A percentile compares a stretch with the other conserved stretches of the same genome.
phyloP scores from a whole-genome alignment of 2,888 invertebrate species.

The Dusona sp. region DNA sequence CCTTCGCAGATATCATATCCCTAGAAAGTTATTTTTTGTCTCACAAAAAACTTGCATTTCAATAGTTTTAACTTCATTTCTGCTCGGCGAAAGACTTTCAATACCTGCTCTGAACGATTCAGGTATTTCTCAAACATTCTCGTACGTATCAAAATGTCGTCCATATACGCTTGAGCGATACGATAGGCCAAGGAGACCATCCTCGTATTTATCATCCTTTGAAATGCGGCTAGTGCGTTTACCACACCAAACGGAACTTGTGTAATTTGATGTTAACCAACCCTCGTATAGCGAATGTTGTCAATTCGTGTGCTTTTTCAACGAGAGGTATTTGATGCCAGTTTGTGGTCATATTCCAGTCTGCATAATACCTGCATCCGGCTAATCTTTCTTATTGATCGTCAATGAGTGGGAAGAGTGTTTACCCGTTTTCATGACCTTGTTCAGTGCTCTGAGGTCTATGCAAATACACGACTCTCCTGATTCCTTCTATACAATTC shows the following conservation, averaged over 20 bases:
- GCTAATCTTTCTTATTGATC: conserved; percentile 74
- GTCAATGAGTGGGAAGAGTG: conserved; percentile 74
- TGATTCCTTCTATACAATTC: conserved; percentile 72
- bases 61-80: conserved; percentile 72
- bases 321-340: conserved; percentile 76
- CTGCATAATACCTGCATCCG: conserved; percentile 73
- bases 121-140: neutral
- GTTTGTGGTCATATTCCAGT: conserved; percentile 76
- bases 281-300: conserved; percentile 76
- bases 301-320: conserved; percentile 73
- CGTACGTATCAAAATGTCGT: neutral
- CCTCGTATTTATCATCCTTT: conserved; percentile 21
- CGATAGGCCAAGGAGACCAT: conserved; percentile 64
- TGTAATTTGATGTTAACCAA: conserved; percentile 78
- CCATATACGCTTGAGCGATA: conserved; percentile 71
- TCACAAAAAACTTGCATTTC: conserved; percentile 69
- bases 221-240: conserved; percentile 44
- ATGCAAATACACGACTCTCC: conserved; percentile 75
- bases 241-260: conserved; percentile 84
- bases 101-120: neutral
- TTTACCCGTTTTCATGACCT: conserved; percentile 72
- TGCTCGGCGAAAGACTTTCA: neutral
- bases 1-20: conserved; percentile 69
- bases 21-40: conserved; percentile 59
- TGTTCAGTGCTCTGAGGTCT: conserved; percentile 75